Conservation (phyloP, 92 coral and sea anemone species). For the Scolanthus callimorphus region DNA sequence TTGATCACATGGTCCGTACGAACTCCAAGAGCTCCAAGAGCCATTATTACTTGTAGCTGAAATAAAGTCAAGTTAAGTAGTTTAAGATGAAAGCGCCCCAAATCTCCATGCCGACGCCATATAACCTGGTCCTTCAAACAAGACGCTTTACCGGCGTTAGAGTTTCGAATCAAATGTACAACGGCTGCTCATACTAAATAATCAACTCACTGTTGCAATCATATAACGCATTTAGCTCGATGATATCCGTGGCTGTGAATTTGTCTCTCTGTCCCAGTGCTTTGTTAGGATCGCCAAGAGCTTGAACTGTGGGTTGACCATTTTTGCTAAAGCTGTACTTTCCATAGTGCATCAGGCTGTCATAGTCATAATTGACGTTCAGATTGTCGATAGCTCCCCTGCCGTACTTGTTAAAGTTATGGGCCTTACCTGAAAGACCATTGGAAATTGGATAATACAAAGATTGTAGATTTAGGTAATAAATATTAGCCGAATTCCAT, state of each 20-base stretch:
- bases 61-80: too few relatives aligned
- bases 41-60: too few relatives aligned
- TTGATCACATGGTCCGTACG: conserved; percentile 20
- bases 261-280: conserved; percentile 51
- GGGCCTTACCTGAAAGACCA: conserved; percentile 34
- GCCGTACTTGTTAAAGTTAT: conserved; percentile 62
- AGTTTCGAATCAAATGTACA: too few relatives aligned
- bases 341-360: conserved; percentile 69
- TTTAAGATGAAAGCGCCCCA: too few relatives aligned
- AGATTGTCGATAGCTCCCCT: conserved; percentile 33
- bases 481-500: too few relatives aligned
- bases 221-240: conserved; percentile 57
- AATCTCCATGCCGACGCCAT: too few relatives aligned
- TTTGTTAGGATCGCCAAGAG: conserved; percentile 35
- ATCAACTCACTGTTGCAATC: conserved; percentile 63
- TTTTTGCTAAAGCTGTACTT: conserved; percentile 28
- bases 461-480: too few relatives aligned
- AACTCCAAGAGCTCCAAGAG: conserved; percentile 45
- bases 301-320: conserved; percentile 44
- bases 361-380: conserved; percentile 45
- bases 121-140: too few relatives aligned
- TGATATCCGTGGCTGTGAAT: conserved; percentile 41
- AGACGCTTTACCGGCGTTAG: too few relatives aligned
- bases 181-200: too few relatives aligned
- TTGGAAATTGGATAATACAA: too few relatives aligned